These are phyloP conservation scores for Eupithecia subumbrata DNA, from an alignment of 2,888 invertebrate genomes.

Conservation along the genomic window DNA sequence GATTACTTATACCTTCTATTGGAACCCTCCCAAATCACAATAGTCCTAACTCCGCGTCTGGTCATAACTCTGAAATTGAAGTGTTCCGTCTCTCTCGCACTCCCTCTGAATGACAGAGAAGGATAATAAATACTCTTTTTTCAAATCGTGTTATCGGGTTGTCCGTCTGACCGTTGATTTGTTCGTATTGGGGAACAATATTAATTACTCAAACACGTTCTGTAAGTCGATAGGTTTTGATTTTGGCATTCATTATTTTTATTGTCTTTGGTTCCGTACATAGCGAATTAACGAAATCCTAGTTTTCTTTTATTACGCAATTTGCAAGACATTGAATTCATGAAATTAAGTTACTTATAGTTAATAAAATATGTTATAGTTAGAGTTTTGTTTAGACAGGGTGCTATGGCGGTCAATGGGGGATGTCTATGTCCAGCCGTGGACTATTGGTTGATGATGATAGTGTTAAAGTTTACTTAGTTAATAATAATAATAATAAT, in stretches of 20 bases:
- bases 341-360: too few species aligned
- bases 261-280: constrained; percentile 23
- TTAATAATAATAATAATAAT: too few species aligned
- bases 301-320: background rate
- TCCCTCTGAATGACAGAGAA: constrained; percentile 52
- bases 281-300: background rate
- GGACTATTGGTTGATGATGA: too few species aligned
- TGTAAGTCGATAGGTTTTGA: constrained; percentile 61
- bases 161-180: constrained; percentile 72
- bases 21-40: background rate
- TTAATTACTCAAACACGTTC: constrained; percentile 78
- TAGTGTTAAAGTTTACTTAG: too few species aligned
- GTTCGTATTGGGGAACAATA: constrained; percentile 74
- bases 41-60: constrained; percentile 19
- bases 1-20: background rate
- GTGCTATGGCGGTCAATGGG: too few species aligned
- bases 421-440: too few species aligned
- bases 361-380: too few species aligned
- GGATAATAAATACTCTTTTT: constrained; percentile 63
- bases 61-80: constrained; percentile 62
- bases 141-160: constrained; percentile 68
- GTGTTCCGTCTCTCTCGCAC: constrained; percentile 54
- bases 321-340: background rate
- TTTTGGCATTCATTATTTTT: constrained; percentile 40
- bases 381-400: too few species aligned